These are phyloP conservation scores for Zoanthus sansibaricus DNA, from an alignment of 92 coral and sea anemone species.

Conservation along the genomic window DNA sequence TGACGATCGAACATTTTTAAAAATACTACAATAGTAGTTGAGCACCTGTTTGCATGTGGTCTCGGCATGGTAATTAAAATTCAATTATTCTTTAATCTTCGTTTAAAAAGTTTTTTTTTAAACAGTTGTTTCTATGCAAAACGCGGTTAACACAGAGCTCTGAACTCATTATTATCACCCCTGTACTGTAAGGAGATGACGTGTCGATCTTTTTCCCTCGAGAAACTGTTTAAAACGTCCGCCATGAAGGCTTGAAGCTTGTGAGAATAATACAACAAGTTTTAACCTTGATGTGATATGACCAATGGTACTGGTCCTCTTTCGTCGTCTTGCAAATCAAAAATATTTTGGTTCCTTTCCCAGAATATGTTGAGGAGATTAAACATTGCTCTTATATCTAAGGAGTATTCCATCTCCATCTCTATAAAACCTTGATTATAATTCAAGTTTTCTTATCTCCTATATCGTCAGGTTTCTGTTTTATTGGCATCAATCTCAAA, in stretches of 20 bases:
- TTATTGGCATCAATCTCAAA: no score
- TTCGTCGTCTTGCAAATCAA: no score
- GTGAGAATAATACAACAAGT: not conserved
- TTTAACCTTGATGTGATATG: not conserved
- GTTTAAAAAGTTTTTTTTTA: no score
- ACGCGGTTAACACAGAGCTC: not conserved
- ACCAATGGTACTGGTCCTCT: not conserved
- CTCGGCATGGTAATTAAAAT: not conserved
- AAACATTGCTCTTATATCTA: no score
- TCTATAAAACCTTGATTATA: no score
- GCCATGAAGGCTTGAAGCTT: not conserved
- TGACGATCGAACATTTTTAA: not conserved
- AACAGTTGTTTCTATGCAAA: not conserved
- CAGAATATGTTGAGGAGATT: no score
- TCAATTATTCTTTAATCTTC: not conserved
- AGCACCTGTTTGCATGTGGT: not conserved
- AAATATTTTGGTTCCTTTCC: no score
- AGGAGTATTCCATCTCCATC: no score
- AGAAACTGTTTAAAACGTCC: not conserved
- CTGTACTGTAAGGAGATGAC: not conserved
- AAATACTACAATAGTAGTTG: not conserved
- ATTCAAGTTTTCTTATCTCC: no score
- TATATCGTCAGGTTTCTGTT: no score
- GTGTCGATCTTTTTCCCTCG: not conserved
- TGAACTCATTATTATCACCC: not conserved